Evolutionary conservation across 23 tunicate species (phyloP).

Genomic region (Trididemnum clinides): DNA sequence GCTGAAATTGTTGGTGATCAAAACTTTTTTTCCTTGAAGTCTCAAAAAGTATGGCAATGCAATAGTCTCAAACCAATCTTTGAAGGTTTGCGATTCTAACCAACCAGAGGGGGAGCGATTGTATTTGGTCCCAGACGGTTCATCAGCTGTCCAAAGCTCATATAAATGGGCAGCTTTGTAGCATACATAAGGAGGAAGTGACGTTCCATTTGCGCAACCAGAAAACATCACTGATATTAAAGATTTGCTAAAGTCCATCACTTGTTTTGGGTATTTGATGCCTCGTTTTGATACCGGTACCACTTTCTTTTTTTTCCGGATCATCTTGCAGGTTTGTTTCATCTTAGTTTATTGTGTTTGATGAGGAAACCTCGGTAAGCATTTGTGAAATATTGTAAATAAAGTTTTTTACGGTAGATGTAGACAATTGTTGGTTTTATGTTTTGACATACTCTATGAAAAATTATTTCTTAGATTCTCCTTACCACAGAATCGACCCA

Average conservation of each 20-base stretch:
- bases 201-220: neutral
- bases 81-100: neutral
- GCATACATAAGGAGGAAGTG: no score
- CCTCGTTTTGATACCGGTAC: neutral
- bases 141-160: neutral
- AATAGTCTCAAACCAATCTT: neutral
- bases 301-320: no score
- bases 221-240: neutral
- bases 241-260: neutral
- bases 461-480: no score
- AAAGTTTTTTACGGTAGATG: neutral
- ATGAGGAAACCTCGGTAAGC: neutral
- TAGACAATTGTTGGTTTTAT: neutral
- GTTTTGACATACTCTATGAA: neutral
- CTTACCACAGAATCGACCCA: neutral
- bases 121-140: neutral
- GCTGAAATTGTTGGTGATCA: neutral
- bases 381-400: neutral
- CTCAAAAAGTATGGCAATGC: no score
- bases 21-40: neutral
- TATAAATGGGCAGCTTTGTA: no score
- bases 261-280: neutral
- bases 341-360: neutral
- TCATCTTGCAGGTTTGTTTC: no score
- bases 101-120: neutral